Percentiles rank a stretch among this genome's conserved stretches.
Evolutionary conservation across 2,797 vertebrate genomes (phyloP).

Genomic region (Tapirus indicus): DNA sequence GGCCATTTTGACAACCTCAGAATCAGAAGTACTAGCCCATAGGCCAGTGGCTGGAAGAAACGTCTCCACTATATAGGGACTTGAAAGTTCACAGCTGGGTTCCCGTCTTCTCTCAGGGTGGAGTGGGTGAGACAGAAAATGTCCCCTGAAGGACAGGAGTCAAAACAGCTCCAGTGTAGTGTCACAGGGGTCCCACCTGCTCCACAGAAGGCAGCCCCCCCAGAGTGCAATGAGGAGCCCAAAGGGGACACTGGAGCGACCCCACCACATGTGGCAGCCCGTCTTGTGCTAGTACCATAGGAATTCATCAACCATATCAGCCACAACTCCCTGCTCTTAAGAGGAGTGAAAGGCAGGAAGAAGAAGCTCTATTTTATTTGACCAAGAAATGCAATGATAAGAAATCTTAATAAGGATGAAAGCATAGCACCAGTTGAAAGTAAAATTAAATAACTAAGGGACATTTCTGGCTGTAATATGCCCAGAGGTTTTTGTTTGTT

Average conservation of each 20-base stretch:
- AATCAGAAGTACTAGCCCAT: background rate
- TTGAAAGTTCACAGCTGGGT: background rate
- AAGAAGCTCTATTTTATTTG: background rate
- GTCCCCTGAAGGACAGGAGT: background rate
- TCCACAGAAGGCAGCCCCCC: background rate
- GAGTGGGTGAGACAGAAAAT: background rate
- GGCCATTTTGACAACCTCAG: background rate
- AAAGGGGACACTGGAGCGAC: too few relatives aligned
- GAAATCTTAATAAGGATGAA: background rate
- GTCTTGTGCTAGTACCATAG: background rate
- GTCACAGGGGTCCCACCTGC: background rate
- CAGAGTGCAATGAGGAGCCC: background rate
- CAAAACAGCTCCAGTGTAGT: background rate
- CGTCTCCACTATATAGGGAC: background rate
- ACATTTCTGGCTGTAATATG: background rate
- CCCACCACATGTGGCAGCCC: fast-evolving
- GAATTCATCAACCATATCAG: fast-evolving
- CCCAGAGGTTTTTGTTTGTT: background rate
- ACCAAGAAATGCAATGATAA: background rate
- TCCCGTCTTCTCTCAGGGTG: background rate
- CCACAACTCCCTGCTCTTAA: background rate
- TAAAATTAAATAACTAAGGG: background rate
- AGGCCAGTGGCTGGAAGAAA: background rate
- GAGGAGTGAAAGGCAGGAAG: background rate
- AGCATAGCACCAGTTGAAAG: background rate